Evolutionary conservation across 2,888 invertebrate genomes (phyloP), one percentile per base, ranked within the genome.

Genomic region (Flexamia atlantica): DNA sequence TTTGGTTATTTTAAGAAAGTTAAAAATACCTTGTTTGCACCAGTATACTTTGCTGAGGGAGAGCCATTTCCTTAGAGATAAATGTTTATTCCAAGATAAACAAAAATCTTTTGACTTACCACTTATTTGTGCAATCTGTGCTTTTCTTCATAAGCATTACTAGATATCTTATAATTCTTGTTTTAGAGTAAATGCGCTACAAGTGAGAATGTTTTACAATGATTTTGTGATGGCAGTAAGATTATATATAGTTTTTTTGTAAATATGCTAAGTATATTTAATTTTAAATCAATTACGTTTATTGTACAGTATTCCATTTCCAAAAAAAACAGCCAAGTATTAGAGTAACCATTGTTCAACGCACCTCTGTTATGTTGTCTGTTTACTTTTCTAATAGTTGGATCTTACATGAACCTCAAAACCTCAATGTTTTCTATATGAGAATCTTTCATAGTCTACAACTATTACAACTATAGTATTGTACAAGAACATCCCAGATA

Each of bases 151-250:
- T 46, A 46, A 46, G 10, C 12, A 12, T 46, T 17, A 46, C 12
- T 46, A 17, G 17, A 17, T 46, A 46, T 46, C 12, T 46, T 36
- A 9, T 17, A 46, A 4, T 23, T 68, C 36, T 68, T n/a, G 30
- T 68, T 68, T 68, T 14, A 68, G 60, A 60, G 60, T 60, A 28
- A n/a, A 60, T 60, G 53, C 23, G 53, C 53, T 53, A 10, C 30
- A 9, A 68, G 68, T 68, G 68, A 68, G 68, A 68, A n/a, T 68
- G 68, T 68, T 68, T 68, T 68, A 68, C 4, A 68, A 30, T 68
- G 10, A 68, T 68, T 32, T 68, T 68, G 68, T 68, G 68, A 68
- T 68, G 17, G 1, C 30, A 30, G 14, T 68, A 14, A 23, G 28
- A 68, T 68, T 68, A 9, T 2, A 9, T 2, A 72, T 36, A 72